Evolutionary conservation across 2,888 invertebrate species (phyloP).

Genomic region (Polymixis lichenea): DNA sequence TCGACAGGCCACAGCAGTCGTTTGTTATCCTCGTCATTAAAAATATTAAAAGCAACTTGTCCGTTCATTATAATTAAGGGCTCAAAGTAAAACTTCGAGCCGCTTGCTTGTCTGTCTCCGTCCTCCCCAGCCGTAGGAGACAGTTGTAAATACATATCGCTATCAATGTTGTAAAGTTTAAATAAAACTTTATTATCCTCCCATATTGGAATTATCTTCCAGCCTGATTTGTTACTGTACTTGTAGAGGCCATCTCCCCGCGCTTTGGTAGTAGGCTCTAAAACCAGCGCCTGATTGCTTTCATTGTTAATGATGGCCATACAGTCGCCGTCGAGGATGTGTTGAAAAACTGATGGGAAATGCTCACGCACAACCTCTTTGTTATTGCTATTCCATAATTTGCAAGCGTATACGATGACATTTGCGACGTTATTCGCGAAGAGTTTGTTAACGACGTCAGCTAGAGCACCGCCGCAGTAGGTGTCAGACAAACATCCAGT

Average conservation of each 20-base stretch:
- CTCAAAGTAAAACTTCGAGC: constrained; percentile 23
- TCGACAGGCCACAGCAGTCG: not conserved
- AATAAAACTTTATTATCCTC: constrained; percentile 19
- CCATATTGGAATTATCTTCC: constrained; percentile 29
- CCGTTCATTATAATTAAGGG: constrained; percentile 25
- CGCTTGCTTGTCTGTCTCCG: not conserved
- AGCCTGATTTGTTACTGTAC: constrained; percentile 9
- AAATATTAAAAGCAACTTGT: constrained; percentile 27
- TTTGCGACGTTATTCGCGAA: constrained; percentile 9
- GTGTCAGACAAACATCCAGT: constrained; percentile 20
- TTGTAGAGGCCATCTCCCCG: constrained; percentile 5
- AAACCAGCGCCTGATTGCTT: constrained; percentile 27
- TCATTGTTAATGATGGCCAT: constrained; percentile 20
- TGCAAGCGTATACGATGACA: constrained; percentile 17
- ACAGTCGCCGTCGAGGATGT: constrained; percentile 29
- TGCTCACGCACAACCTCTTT: constrained; percentile 21
- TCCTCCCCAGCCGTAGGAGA: not conserved
- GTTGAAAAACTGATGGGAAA: constrained; percentile 34
- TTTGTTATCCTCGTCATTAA: not conserved
- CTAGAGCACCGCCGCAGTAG: constrained; percentile 16
- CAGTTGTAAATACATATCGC: constrained; percentile 16
- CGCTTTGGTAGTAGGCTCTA: constrained; percentile 6
- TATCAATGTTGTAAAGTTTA: constrained; percentile 27
- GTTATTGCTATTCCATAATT: constrained; percentile 27
- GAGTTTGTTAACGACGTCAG: constrained; percentile 24